Percentiles rank a stretch among this genome's conserved stretches.
Conservation (phyloP, 2,113 vertebrate genomes). For the Chionomys nivalis region DNA sequence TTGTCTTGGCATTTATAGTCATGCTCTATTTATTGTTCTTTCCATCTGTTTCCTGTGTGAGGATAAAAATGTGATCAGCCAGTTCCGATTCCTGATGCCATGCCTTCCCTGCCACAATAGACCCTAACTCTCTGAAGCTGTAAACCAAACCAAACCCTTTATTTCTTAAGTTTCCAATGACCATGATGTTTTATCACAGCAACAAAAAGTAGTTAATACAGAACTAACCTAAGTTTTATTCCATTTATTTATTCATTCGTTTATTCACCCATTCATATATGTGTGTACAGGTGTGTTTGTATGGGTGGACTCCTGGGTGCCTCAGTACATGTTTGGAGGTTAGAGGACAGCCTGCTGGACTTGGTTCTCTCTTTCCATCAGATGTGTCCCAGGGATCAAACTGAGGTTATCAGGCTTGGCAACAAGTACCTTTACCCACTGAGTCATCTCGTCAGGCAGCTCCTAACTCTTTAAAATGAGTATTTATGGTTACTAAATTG, state of each 20-base stretch:
- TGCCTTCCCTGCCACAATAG: neutral
- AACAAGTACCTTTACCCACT: neutral
- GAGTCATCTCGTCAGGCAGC: neutral
- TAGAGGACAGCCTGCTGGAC: neutral
- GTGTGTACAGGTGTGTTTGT: neutral
- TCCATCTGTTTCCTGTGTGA: neutral
- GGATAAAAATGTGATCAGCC: neutral
- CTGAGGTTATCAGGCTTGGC: neutral
- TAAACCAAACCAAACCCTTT: neutral
- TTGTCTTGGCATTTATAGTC: neutral
- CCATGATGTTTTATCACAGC: neutral
- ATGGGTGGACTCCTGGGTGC: neutral
- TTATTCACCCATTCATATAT: no score
- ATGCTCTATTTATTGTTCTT: neutral
- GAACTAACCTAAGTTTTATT: neutral
- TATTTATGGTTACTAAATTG: neutral
- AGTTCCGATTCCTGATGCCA: neutral
- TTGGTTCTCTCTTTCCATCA: neutral
- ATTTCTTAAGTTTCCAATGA: neutral
- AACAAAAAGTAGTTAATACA: neutral
- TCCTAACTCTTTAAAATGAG: neutral
- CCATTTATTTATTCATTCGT: neutral
- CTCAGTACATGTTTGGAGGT: neutral
- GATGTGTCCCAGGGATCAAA: neutral
- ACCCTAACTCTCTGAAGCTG: neutral